Percentiles rank a stretch among this genome's conserved stretches.
Evolutionary conservation across 2,113 vertebrate species (phyloP).

Genomic region (Carlito syrichta): DNA sequence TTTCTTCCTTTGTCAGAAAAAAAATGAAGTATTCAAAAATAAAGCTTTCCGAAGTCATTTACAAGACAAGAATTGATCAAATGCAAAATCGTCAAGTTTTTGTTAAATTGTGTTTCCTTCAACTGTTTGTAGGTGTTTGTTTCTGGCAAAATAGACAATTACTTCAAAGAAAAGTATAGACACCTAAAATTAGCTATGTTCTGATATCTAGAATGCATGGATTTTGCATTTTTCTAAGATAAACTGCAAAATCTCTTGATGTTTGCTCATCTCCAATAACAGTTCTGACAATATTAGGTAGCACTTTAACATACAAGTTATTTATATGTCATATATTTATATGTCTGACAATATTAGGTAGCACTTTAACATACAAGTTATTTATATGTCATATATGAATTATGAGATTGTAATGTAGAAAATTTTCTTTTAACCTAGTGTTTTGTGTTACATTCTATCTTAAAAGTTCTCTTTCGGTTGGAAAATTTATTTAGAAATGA

Average conservation of each 20-base stretch:
- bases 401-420: neutral
- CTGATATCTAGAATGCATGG: neutral
- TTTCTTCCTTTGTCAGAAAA: neutral
- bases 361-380: neutral
- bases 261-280: neutral
- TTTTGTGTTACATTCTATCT: neutral
- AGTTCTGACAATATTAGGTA: neutral
- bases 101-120: too few relatives aligned
- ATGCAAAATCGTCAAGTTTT: too few relatives aligned
- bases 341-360: too few relatives aligned
- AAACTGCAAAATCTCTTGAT: neutral
- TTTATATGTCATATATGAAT: neutral
- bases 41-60: too few relatives aligned
- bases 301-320: neutral
- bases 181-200: neutral
- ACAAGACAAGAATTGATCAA: too few relatives aligned
- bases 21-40: neutral
- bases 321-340: neutral
- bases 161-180: neutral
- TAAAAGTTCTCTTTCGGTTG: neutral
- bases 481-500: neutral
- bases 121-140: neutral
- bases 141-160: neutral
- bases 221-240: neutral
- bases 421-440: neutral